Conservation (phyloP, 2,797 vertebrate genomes). For the Enteromius trimaculatus region DNA sequence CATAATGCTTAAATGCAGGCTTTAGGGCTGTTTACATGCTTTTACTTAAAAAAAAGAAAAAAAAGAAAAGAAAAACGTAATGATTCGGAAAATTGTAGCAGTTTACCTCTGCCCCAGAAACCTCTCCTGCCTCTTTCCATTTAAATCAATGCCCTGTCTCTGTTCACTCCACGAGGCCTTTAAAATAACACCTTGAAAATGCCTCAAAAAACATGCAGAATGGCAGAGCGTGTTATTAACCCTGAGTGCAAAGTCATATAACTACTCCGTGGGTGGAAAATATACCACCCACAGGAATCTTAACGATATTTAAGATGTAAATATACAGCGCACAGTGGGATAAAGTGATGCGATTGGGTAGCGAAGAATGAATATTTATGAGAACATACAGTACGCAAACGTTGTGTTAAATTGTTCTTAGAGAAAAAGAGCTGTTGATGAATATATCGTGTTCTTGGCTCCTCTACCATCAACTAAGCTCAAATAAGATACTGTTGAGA, state of each 20-base stretch:
- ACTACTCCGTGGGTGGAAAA: slow-evolving; percentile 1
- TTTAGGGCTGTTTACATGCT: neutral
- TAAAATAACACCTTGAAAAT: slow-evolving; percentile 20
- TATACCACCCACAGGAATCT: slow-evolving; percentile 4
- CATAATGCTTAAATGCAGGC: neutral
- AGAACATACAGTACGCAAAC: neutral
- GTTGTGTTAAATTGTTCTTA: neutral
- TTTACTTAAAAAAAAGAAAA: neutral
- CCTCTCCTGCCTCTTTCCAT: neutral
- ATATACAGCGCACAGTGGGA: neutral
- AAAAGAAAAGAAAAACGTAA: neutral
- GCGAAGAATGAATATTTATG: slow-evolving; percentile 15
- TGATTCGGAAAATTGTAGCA: neutral
- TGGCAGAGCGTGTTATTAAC: slow-evolving; percentile 3
- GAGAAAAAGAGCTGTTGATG: neutral
- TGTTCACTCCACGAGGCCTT: neutral
- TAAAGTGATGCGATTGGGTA: slow-evolving; percentile 11
- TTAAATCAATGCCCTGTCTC: slow-evolving; percentile 25
- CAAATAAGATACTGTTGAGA: neutral
- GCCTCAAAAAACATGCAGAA: neutral
- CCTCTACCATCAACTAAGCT: neutral
- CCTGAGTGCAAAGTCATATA: slow-evolving; percentile 6
- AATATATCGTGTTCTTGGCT: neutral
- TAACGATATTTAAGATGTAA: slow-evolving; percentile 22
- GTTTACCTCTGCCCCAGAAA: neutral